These are phyloP conservation scores for Gasterosteus aculeatus DNA, from an alignment of 2,113 vertebrate genomes.

Conservation along the genomic window DNA sequence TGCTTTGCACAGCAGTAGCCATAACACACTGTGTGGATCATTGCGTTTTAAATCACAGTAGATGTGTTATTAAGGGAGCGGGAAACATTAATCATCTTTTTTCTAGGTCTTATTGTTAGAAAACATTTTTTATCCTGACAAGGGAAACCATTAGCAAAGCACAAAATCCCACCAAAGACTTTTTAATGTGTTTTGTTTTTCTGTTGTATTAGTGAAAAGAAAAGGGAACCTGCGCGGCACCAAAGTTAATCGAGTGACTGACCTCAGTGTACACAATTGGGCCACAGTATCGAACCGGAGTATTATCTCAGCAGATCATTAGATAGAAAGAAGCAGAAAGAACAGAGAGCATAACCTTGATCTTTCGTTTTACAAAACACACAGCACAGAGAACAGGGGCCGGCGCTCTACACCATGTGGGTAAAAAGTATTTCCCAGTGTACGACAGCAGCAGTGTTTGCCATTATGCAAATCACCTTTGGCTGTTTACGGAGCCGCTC, in stretches of 20 bases:
- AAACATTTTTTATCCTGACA: neutral
- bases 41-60: neutral
- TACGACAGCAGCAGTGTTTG: constrained; percentile 43
- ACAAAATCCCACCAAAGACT: neutral
- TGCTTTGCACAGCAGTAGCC: neutral
- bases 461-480: constrained; percentile 70
- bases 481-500: constrained; percentile 68
- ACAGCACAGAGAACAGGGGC: neutral
- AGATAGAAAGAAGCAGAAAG: constrained; percentile 7
- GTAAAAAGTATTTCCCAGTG: constrained; percentile 17
- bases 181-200: neutral
- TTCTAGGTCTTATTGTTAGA: neutral
- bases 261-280: neutral
- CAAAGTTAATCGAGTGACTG: neutral
- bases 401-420: neutral
- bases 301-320: constrained; percentile 19
- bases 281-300: neutral
- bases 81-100: neutral
- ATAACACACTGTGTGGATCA: neutral
- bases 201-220: neutral
- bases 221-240: neutral
- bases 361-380: neutral
- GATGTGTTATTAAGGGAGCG: neutral
- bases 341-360: constrained; percentile 6
- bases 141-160: neutral